Base-by-base conservation (phyloP, 1,140 invertebrate genomes). In the Monomorium pharaonis region DNA sequence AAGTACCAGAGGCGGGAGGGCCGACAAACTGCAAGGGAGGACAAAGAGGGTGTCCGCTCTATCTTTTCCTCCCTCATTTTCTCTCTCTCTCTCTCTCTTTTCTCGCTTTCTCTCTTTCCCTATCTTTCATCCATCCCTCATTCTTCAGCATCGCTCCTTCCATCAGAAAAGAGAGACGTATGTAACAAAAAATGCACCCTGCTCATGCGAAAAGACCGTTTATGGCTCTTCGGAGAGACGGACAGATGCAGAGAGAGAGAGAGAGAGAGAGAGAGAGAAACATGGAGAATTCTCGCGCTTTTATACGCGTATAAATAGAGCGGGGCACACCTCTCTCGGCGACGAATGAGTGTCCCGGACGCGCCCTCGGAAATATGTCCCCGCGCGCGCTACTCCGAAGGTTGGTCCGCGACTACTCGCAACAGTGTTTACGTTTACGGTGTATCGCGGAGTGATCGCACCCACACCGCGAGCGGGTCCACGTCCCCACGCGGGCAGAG, bases 1-100 rank as follows among this genome's bases (percentile, higher is more conserved):
- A 91, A 90, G 54, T 83, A 58, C 56, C 51, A 83, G 74, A 77
- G 70, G 63, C 83, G 83, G 67, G 83, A 88, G 56, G 16, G 27
- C 49, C 76, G 69, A 67, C 76, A 42, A 85, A 67, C 27, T 33
- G 42, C 21, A 54, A 42, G 30, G 27, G 30, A 47, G 75, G 21
- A 14, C 47, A 37, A 78, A 30, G 7, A 76, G 44, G 24, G 12
- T 67, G 84, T 14, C 7, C 21, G 1, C 44, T 72, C 60, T 56
- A 14, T 62, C 58, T n/a, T 47, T 24, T 76, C 37, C 49, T 47
- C 75, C 14, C 74, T 6, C 37, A 6, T 37, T 37, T 37, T 37
- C 37, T 78, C 74, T 56, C 18, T 69, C 56, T 76, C 72, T 77
- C 42, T 42, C 60, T 56, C 44, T 67, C 65, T n/a, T n/a, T n/a